Evolutionary conservation across 2,113 vertebrate genomes (phyloP).

Genomic region (Macaca mulatta): DNA sequence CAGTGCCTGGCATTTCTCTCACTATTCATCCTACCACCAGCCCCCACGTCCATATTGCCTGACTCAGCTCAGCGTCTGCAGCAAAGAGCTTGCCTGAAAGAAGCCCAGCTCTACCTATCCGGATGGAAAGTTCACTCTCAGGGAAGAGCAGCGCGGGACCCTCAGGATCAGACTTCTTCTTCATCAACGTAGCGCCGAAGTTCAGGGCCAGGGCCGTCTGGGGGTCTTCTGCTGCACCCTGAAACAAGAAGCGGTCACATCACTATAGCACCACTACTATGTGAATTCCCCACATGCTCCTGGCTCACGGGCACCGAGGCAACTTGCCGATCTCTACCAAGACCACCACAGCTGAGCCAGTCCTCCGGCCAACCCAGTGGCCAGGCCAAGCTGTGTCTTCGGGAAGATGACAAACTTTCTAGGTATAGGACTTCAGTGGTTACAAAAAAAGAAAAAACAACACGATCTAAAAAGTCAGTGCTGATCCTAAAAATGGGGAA

Average conservation of each 20-base stretch:
- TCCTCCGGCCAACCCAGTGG: background rate
- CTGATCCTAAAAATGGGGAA: background rate
- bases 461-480: background rate
- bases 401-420: background rate
- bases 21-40: background rate
- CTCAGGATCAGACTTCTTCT: conserved; percentile 84
- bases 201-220: conserved; percentile 85
- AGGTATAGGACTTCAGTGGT: background rate
- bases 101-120: conserved; percentile 94
- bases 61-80: conserved; percentile 70
- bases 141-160: conserved; percentile 24
- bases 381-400: background rate
- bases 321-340: background rate
- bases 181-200: conserved; percentile 79
- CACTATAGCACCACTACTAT: background rate
- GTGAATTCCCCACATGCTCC: background rate
- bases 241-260: conserved; percentile 70
- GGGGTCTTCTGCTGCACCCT: conserved; percentile 88
- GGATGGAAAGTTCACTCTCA: conserved; percentile 89
- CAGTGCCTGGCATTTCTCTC: background rate
- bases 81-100: conserved; percentile 94
- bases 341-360: background rate
- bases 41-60: background rate
- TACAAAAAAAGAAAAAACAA: background rate
- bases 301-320: background rate